Conservation (phyloP, 2,888 invertebrate genomes). For the Phrixothrix hirtus region DNA sequence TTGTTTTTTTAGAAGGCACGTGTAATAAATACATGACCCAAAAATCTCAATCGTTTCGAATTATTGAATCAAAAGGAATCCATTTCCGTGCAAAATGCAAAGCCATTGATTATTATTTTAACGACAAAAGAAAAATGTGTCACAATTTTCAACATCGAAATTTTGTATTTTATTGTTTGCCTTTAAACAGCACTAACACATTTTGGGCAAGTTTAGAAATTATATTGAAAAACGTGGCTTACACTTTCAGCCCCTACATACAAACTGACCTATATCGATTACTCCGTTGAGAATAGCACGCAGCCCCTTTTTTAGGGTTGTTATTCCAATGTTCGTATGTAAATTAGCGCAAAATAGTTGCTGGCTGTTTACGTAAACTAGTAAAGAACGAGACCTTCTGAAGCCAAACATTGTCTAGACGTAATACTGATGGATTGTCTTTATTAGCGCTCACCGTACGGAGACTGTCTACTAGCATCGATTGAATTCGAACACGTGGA, state of each 20-base stretch:
- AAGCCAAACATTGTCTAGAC: slow-evolving; percentile 37
- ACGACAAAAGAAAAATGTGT: background rate
- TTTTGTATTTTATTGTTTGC: too few species aligned
- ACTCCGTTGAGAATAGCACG: background rate
- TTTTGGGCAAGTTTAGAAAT: background rate
- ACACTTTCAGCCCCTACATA: background rate
- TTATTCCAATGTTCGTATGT: too few species aligned
- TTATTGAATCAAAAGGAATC: too few species aligned
- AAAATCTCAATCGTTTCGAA: too few species aligned
- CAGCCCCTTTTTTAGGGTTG: background rate
- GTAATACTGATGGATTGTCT: slow-evolving; percentile 36
- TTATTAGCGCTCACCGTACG: slow-evolving; percentile 32
- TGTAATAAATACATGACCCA: too few species aligned
- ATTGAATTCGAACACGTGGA: slow-evolving; percentile 32
- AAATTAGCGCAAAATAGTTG: too few species aligned
- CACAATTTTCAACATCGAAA: too few species aligned
- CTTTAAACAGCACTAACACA: too few species aligned
- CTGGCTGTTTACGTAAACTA: slow-evolving; percentile 2
- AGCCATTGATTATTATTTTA: too few species aligned
- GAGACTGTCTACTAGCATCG: slow-evolving; percentile 30
- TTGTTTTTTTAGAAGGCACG: too few species aligned
- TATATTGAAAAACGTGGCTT: background rate
- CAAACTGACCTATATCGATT: background rate
- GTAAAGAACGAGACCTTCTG: too few species aligned
- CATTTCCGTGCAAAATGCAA: too few species aligned